Base-by-base conservation (phyloP, 1,140 invertebrate species). In the Globodera ellingtonae region DNA sequence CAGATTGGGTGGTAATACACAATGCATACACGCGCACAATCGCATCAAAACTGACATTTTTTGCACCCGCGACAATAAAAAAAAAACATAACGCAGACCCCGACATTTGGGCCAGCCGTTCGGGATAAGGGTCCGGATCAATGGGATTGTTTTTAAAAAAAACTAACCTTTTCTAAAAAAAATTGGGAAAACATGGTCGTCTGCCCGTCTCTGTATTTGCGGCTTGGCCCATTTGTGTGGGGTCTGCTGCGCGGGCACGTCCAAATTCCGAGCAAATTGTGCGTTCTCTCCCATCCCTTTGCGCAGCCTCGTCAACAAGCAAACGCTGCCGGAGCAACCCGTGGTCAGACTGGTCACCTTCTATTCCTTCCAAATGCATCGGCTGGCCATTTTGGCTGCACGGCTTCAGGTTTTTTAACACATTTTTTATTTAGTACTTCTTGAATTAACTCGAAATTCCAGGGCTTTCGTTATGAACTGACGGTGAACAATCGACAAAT, bases 281-380 rank as follows among this genome's bases (percentile, higher is more conserved):
- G 35, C 67, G 8, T 44, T 70, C 35, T 70, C 6, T 70, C 67
- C 67, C 67, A 70, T 44, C 44, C n/a, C 52, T 46, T 13, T 67
- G 52, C 59, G 44, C 80, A 77, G 80, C 21, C 85, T 89, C 85
- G 79, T 87, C 67, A 79, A 85, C 79, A 86, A 86, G 70, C n/a
- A 76, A 35, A 75, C 80, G 15, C 79, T 88, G 18, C 87, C 84
- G 9, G 82, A 84, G 62, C 72, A 75, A 18, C 83, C 88, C 10
- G 81, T 89, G 13, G 82, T 78, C 24, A 73, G 75, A 13, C 76
- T 89, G 24, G 87, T 88, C 21, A 79, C 75, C 47, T 89, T 89
- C 79, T 89, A 89, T 74, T 83, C 79, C 18, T 76, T 76, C 72
- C 88, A 89, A 86, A 89, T 89, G 85, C 87, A 88, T 75, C 74